Evolutionary conservation across 53 echinoderm and acorn worm genomes (phyloP), one percentile per base, ranked within the genome.

Genomic region (Paracentrotus lividus): DNA sequence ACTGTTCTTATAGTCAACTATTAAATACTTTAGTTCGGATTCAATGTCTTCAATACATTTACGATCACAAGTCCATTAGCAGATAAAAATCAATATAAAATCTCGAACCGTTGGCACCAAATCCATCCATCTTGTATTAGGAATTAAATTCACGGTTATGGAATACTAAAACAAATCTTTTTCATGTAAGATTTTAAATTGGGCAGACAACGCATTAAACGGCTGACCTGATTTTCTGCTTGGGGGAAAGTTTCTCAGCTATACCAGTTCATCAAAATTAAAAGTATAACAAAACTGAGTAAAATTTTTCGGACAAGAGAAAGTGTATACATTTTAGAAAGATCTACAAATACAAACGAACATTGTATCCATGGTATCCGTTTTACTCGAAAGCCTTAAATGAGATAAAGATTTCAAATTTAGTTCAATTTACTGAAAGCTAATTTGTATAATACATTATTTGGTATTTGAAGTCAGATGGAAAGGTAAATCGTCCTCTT

Each of bases 21-120:
- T 49, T 49, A 5, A 45, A 81, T 45, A 81, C 31, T 32, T 10
- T 8, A 20, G 81, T 26, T 47, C 12, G 9, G n/a, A 26, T 44
- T 24, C 27, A 26, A n/a, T 45, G 9, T 26, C n/a, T 26, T 5
- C 47, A 24, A 45, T n/a, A 45, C n/a, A 13, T 81, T 81, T 81
- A 81, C 47, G 47, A 81, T 81, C 81, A 81, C n/a, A 81, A 10
- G 45, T 45, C 81, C 47, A 81, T 81, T 81, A 81, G 81, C 33
- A 44, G 47, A 26, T 8, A 21, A 76, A 81, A 81, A 81, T 81
- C 81, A 47, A 81, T 81, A 47, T 10, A 40, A 42, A 76, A 76
- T 76, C 76, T 76, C 42, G 42, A 76, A 76, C 76, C 47, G 81
- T 12, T 14, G 81, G 44, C 81, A 81, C n/a, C n/a, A n/a, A n/a